Conservation (phyloP, 2,797 vertebrate species). For the Gastrophryne carolinensis region DNA sequence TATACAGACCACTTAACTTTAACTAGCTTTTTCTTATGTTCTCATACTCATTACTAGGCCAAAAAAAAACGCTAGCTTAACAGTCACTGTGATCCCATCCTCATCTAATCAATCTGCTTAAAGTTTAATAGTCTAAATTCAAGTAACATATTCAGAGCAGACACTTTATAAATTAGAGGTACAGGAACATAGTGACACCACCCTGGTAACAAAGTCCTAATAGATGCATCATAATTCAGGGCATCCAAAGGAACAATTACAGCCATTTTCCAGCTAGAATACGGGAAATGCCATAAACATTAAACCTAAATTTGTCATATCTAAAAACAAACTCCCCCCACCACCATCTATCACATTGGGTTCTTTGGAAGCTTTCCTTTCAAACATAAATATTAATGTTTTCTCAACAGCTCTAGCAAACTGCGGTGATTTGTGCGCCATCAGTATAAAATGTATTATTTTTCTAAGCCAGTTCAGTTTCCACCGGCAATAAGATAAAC, state of each 20-base stretch:
- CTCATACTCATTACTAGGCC: too few species aligned
- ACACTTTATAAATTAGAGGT: conserved; percentile 31
- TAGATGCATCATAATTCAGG: conserved; percentile 56
- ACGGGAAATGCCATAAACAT: conserved; percentile 39
- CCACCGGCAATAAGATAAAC: neutral
- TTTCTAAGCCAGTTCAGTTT: neutral
- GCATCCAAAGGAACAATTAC: conserved; percentile 46
- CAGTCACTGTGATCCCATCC: neutral
- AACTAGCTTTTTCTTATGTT: too few species aligned
- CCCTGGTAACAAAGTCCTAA: conserved; percentile 49
- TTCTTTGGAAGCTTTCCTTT: conserved; percentile 24
- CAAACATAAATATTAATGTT: conserved; percentile 48
- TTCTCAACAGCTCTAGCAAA: conserved; percentile 20
- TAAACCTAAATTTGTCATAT: conserved; percentile 31
- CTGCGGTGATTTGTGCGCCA: neutral
- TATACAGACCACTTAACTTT: too few species aligned
- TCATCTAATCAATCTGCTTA: conserved; percentile 42
- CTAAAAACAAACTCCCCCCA: conserved; percentile 31
- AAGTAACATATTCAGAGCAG: conserved; percentile 56
- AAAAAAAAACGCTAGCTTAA: neutral
- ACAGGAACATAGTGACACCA: conserved; percentile 46
- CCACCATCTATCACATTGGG: conserved; percentile 3
- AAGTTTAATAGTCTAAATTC: conserved; percentile 58
- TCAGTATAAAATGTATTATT: conserved; percentile 13
- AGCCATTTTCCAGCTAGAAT: conserved; percentile 25